These are phyloP conservation scores for Triplophysa rosa DNA, from an alignment of 2,113 vertebrate genomes.

Conservation along the genomic window DNA sequence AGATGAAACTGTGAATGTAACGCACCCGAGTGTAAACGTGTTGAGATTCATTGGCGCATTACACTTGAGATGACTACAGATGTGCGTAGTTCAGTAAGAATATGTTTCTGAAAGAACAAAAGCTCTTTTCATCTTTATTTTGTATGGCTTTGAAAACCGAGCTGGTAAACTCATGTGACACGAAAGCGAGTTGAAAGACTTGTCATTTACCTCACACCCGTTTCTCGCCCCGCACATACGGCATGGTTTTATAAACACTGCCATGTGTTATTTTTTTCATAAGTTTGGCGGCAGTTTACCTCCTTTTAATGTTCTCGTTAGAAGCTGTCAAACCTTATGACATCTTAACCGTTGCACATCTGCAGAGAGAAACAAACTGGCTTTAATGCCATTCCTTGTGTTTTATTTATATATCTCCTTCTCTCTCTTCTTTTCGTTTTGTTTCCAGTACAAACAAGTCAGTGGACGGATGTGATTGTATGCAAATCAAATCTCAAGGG, in stretches of 20 bases:
- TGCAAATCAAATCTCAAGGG: conserved; percentile 57
- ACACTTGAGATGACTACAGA: neutral
- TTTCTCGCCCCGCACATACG: neutral
- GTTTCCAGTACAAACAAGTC: conserved; percentile 31
- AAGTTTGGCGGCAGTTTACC: conserved; percentile 16
- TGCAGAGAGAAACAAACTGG: neutral
- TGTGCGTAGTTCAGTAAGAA: neutral
- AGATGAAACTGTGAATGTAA: too few species aligned
- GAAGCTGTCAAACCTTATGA: conserved; percentile 8
- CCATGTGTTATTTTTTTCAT: neutral
- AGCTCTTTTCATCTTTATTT: neutral
- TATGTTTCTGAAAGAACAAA: neutral
- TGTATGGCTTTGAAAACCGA: neutral
- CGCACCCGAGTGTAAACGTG: neutral
- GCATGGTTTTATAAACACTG: neutral
- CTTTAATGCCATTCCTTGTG: neutral
- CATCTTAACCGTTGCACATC: conserved; percentile 21
- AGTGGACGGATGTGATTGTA: conserved; percentile 37
- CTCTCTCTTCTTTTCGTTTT: conserved; percentile 12
- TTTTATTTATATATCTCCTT: conserved; percentile 27
- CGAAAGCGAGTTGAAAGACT: neutral
- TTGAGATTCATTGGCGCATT: neutral
- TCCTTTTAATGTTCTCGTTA: conserved; percentile 23
- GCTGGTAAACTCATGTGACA: neutral
- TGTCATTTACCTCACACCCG: neutral